phyloP scores from a whole-genome alignment of 2,888 invertebrate species.

The Scelioninae gen. 1 region DNA sequence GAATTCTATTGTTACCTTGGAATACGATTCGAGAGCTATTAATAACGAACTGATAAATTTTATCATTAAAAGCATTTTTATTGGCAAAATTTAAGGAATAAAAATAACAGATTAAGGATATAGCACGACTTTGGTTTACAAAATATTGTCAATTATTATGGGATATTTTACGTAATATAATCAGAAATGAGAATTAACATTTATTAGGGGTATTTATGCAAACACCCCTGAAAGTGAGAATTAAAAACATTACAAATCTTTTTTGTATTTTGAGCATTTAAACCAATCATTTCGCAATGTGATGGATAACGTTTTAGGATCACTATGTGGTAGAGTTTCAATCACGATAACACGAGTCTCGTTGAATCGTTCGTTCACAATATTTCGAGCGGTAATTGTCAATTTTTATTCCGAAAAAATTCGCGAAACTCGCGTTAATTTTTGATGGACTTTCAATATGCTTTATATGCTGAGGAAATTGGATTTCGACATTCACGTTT shows the following conservation, averaged over 20 bases:
- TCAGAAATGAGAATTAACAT: constrained; percentile 20
- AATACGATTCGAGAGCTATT: constrained; percentile 34
- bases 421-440: constrained; percentile 5
- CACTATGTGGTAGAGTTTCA: constrained; percentile 46
- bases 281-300: constrained; percentile 51
- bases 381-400: constrained; percentile 29
- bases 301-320: constrained; percentile 50
- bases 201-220: constrained; percentile 30
- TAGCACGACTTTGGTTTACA: too few relatives aligned
- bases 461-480: constrained; percentile 1
- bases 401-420: constrained; percentile 24
- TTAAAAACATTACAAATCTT: constrained; percentile 51
- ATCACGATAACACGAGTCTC: constrained; percentile 48
- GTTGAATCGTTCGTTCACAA: constrained; percentile 38
- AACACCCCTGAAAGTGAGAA: constrained; percentile 19
- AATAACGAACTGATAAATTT: constrained; percentile 52
- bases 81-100: constrained; percentile 39
- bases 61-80: constrained; percentile 51
- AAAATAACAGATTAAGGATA: constrained; percentile 30
- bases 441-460: constrained; percentile 10
- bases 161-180: constrained; percentile 36
- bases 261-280: constrained; percentile 48
- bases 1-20: constrained; percentile 17
- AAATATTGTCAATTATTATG: constrained; percentile 14
- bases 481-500: neutral